Evolutionary conservation across 2,797 vertebrate genomes (phyloP).

Genomic region (Chelon auratus): DNA sequence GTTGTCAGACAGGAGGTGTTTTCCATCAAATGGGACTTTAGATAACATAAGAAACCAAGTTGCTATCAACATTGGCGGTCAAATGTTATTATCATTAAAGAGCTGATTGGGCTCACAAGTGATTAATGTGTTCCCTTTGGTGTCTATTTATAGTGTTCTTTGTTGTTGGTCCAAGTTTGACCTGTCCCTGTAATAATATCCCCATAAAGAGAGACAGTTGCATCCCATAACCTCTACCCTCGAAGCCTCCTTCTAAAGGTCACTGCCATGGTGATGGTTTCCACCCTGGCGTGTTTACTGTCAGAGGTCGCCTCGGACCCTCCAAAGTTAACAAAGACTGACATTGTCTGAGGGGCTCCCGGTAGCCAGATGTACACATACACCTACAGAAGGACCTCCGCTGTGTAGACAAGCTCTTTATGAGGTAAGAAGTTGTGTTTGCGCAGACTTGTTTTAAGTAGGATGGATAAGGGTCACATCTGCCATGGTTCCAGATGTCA

Average conservation of each 20-base stretch:
- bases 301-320: slow-evolving; percentile 69
- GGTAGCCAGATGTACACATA: slow-evolving; percentile 62
- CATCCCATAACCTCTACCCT: slow-evolving; percentile 66
- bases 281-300: slow-evolving; percentile 78
- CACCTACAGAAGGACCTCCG: slow-evolving; percentile 25
- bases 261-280: slow-evolving; percentile 71
- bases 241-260: slow-evolving; percentile 59
- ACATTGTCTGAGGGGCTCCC: slow-evolving; percentile 60
- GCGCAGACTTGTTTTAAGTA: slow-evolving; percentile 33
- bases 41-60: not conserved
- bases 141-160: slow-evolving; percentile 69
- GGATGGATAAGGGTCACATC: slow-evolving; percentile 31
- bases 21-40: slow-evolving; percentile 37
- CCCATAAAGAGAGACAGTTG: slow-evolving; percentile 66
- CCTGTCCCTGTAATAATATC: slow-evolving; percentile 77
- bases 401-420: slow-evolving; percentile 42
- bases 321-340: slow-evolving; percentile 72
- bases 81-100: slow-evolving; percentile 12
- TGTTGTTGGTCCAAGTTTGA: slow-evolving; percentile 70
- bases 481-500: slow-evolving; percentile 28
- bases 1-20: slow-evolving; percentile 21
- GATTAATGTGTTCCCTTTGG: slow-evolving; percentile 58
- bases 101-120: slow-evolving; percentile 22
- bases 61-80: not conserved
- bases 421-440: slow-evolving; percentile 36